Conservation (phyloP, 1,140 invertebrate genomes). For the Drosophila oshimai region DNA sequence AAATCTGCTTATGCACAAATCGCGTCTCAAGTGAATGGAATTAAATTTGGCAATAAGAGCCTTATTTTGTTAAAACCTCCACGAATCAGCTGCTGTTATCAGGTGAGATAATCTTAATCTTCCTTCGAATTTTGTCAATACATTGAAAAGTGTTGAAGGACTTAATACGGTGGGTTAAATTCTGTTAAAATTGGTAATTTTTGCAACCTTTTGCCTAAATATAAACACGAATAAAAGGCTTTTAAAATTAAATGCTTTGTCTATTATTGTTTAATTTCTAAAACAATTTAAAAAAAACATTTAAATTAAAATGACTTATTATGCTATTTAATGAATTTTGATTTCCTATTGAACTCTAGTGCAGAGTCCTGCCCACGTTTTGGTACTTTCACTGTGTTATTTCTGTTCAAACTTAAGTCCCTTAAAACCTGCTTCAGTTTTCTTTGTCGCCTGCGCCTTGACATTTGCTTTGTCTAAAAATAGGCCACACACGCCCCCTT, state of each 20-base stretch:
- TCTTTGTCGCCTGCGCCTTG: conserved; percentile 43
- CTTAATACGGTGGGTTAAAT: background rate
- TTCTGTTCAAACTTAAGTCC: background rate
- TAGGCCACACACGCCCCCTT: conserved; percentile 6
- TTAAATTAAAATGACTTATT: no score
- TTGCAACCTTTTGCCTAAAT: no score
- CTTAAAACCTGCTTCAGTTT: background rate
- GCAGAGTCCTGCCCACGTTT: background rate
- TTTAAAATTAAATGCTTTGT: no score
- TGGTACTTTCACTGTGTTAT: background rate
- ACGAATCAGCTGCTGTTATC: conserved; percentile 14
- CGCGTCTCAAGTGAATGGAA: background rate
- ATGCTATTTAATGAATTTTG: no score
- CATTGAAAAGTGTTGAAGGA: background rate
- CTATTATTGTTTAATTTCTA: background rate
- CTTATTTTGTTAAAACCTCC: conserved; percentile 3
- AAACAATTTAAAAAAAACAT: background rate
- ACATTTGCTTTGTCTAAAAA: conserved; percentile 35
- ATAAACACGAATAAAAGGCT: no score
- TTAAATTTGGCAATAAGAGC: conserved; percentile 1
- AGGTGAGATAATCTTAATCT: background rate
- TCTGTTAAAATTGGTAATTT: no score
- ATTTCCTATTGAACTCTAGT: background rate
- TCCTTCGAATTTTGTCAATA: background rate
- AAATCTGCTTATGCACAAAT: conserved; percentile 27